phyloP scores from a whole-genome alignment of 2,113 vertebrate species.

The Limanda limanda region DNA sequence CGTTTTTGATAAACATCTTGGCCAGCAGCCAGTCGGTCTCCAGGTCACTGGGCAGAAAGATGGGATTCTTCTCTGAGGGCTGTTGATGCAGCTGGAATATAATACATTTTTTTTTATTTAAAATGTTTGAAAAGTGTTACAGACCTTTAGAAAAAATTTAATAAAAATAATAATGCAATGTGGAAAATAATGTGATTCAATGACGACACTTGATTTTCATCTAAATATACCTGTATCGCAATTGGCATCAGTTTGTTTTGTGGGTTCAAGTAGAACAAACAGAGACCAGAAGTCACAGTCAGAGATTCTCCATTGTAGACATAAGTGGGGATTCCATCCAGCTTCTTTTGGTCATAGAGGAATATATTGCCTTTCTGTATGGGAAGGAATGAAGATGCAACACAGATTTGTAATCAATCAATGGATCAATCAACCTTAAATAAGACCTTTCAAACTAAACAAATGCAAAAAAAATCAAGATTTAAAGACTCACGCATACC shows the following conservation, averaged over 20 bases:
- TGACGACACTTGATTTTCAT: neutral
- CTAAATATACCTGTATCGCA: conserved; percentile 79
- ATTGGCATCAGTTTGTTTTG: conserved; percentile 79
- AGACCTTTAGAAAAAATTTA: neutral
- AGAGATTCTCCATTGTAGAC: conserved; percentile 50
- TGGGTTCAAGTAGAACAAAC: conserved; percentile 76
- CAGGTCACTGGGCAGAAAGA: conserved; percentile 82
- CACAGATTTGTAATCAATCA: neutral
- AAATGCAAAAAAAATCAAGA: too few relatives aligned
- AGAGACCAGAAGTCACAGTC: conserved; percentile 70
- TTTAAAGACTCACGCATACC: too few relatives aligned
- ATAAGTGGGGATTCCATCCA: conserved; percentile 75
- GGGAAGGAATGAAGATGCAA: neutral
- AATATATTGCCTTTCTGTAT: conserved; percentile 85
- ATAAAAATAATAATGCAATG: neutral
- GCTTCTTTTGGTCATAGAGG: conserved; percentile 80
- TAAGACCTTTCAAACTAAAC: neutral
- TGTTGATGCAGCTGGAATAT: conserved; percentile 61
- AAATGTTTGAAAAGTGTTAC: neutral
- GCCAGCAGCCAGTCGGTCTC: conserved; percentile 83
- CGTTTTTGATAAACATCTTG: conserved; percentile 80
- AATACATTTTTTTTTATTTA: too few relatives aligned
- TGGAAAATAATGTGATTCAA: neutral
- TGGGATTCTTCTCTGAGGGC: conserved; percentile 63
- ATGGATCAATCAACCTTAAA: neutral